phyloP scores from a whole-genome alignment of 1,140 invertebrate species.

The Drosophila trapezifrons region DNA sequence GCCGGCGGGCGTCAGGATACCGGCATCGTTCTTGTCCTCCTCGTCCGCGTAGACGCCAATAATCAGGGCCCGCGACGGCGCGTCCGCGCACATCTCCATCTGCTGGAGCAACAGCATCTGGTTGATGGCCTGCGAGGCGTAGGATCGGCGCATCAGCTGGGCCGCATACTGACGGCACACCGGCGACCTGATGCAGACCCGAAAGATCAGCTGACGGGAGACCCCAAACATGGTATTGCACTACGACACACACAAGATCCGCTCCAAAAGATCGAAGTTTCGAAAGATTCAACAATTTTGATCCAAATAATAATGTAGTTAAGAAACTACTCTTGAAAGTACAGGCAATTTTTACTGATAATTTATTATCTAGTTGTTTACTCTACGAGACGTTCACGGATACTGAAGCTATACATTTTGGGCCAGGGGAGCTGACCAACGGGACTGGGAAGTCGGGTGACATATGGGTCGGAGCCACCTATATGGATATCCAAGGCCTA shows the following conservation, averaged over 20 bases:
- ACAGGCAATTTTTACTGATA: constrained; percentile 38
- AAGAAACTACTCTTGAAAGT: constrained; percentile 1
- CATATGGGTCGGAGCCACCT: constrained; percentile 34
- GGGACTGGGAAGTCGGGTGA: not conserved
- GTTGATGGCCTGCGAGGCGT: constrained; percentile 75
- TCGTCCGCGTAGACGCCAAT: constrained; percentile 81
- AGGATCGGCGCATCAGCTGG: constrained; percentile 50
- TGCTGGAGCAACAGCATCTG: constrained; percentile 76
- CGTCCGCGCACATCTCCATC: constrained; percentile 80
- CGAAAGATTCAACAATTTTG: constrained; percentile 30
- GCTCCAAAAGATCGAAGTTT: not conserved
- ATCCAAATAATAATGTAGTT: constrained; percentile 10
- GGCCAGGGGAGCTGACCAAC: not conserved
- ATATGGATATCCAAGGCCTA: constrained; percentile 3
- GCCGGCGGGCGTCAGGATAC: constrained; percentile 69
- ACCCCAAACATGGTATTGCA: constrained; percentile 54
- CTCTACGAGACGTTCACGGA: constrained; percentile 44
- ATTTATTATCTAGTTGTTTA: constrained; percentile 51
- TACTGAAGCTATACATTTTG: constrained; percentile 22
- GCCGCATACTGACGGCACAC: constrained; percentile 44
- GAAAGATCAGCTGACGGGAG: constrained; percentile 45
- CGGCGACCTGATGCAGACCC: constrained; percentile 1
- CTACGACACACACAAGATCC: not conserved
- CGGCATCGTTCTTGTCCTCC: constrained; percentile 75
- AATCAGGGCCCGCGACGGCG: constrained; percentile 72